phyloP scores from a whole-genome alignment of 2,888 invertebrate genomes.

The Amitus sp. region DNA sequence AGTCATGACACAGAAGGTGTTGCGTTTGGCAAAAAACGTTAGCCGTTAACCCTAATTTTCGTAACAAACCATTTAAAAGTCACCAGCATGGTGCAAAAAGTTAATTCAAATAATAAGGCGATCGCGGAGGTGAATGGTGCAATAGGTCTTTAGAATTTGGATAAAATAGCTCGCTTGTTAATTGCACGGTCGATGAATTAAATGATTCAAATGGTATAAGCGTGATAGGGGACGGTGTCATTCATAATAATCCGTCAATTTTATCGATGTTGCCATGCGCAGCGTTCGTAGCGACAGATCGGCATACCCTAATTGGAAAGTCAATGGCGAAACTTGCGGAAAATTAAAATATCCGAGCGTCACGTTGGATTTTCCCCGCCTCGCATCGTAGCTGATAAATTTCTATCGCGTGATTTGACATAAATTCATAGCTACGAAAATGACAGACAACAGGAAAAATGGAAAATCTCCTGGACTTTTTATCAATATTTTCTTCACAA shows the following conservation, averaged over 20 bases:
- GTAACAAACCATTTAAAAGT: no score
- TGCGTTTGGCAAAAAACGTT: no score
- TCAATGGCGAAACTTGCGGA: slow-evolving; percentile 26
- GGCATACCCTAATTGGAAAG: slow-evolving; percentile 34
- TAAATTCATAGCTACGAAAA: slow-evolving; percentile 30
- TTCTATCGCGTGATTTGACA: slow-evolving; percentile 29
- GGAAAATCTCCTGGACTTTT: background rate
- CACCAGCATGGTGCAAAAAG: no score
- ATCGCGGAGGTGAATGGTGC: no score
- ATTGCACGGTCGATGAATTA: slow-evolving; percentile 4
- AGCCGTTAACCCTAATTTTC: no score
- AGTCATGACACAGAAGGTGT: no score
- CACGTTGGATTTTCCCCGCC: slow-evolving; percentile 31
- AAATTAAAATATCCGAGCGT: slow-evolving; percentile 32
- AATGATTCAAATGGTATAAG: no score
- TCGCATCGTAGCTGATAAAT: slow-evolving; percentile 29
- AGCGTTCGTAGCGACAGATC: slow-evolving; percentile 7
- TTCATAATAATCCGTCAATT: slow-evolving; percentile 31
- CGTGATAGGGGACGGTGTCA: slow-evolving; percentile 14
- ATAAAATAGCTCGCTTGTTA: no score
- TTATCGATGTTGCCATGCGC: slow-evolving; percentile 18
- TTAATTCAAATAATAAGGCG: no score
- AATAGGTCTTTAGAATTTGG: no score
- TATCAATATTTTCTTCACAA: background rate
- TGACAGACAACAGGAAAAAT: slow-evolving; percentile 28